phyloP scores from a whole-genome alignment of 2,888 invertebrate genomes.

The Caenorhabditis sp. region DNA sequence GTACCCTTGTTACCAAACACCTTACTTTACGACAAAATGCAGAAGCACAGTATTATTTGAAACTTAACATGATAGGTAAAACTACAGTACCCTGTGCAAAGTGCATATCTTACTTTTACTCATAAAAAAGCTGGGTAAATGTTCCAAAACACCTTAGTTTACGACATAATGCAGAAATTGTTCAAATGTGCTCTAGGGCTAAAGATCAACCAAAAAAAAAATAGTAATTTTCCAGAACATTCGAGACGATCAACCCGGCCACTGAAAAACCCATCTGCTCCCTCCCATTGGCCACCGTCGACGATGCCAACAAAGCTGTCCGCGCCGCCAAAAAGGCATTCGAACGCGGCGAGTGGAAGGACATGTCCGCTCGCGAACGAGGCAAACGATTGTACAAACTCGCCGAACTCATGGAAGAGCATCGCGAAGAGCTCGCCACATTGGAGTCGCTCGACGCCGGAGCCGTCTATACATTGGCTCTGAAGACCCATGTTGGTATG shows the following conservation, averaged over 20 bases:
- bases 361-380: conserved; percentile 89
- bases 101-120: too few relatives aligned
- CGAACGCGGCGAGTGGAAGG: conserved; percentile 84
- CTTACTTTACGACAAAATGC: too few relatives aligned
- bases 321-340: conserved; percentile 80
- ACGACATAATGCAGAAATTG: too few relatives aligned
- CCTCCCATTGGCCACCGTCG: conserved; percentile 79
- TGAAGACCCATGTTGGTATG: conserved; percentile 97
- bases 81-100: too few relatives aligned
- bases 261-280: conserved; percentile 78
- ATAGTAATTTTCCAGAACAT: conserved; percentile 28
- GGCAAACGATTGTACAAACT: conserved; percentile 85
- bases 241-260: conserved; percentile 81
- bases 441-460: conserved; percentile 92
- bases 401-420: conserved; percentile 91
- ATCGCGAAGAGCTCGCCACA: conserved; percentile 92
- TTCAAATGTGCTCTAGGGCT: neutral
- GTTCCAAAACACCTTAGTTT: too few relatives aligned
- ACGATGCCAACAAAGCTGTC: conserved; percentile 88
- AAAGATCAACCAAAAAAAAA: neutral
- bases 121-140: too few relatives aligned
- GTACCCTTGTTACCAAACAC: too few relatives aligned
- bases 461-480: conserved; percentile 92
- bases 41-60: too few relatives aligned
- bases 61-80: too few relatives aligned